Conservation (phyloP, 2,888 invertebrate species). For the Oscheius myriophilus region DNA sequence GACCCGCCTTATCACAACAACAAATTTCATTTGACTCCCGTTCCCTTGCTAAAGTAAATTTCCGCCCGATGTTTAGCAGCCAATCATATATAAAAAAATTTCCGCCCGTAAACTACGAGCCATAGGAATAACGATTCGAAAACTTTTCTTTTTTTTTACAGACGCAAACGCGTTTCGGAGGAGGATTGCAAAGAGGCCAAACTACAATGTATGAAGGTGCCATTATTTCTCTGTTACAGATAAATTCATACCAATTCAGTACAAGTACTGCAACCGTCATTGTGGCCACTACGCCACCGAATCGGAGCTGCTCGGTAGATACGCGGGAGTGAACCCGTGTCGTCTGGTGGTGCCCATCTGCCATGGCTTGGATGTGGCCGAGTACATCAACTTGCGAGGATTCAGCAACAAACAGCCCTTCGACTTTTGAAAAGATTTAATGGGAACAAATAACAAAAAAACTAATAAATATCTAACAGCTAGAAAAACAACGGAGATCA, state of each 20-base stretch:
- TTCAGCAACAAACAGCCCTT: slow-evolving; percentile 7
- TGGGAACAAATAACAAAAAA: not conserved
- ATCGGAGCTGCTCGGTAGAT: not conserved
- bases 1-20: no score
- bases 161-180: not conserved
- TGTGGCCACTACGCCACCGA: not conserved
- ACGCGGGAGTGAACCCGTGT: slow-evolving; percentile 12
- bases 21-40: no score
- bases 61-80: no score
- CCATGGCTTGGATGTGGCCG: slow-evolving; percentile 4
- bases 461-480: no score
- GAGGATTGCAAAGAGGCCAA: not conserved
- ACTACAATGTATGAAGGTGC: slow-evolving; percentile 8
- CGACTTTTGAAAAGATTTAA: slow-evolving; percentile 5
- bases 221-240: not conserved
- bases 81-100: no score
- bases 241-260: not conserved
- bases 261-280: slow-evolving; percentile 7
- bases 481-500: slow-evolving; percentile 31
- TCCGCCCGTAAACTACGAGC: no score
- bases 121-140: no score
- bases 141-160: no score
- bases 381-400: not conserved
- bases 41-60: no score
- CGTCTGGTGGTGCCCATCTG: slow-evolving; percentile 18